These are phyloP conservation scores for Bombus consobrinus DNA, from an alignment of 1,140 invertebrate species.

Conservation along the genomic window DNA sequence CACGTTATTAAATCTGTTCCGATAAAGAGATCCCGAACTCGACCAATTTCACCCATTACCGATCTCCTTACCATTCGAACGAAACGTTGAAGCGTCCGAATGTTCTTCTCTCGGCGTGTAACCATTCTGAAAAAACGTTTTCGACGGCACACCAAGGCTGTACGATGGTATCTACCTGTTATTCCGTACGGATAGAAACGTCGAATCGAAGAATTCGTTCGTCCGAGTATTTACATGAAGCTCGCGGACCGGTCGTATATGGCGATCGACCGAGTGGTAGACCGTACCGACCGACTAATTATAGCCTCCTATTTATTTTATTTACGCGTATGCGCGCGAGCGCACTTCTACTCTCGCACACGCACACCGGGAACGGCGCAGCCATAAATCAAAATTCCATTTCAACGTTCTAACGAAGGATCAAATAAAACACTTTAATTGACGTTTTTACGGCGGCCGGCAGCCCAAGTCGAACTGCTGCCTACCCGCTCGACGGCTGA, in stretches of 20 bases:
- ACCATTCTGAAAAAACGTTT: too few relatives aligned
- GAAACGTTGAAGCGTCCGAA: too few relatives aligned
- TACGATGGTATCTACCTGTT: neutral
- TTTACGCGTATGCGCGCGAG: constrained; percentile 74
- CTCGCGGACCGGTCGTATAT: constrained; percentile 64
- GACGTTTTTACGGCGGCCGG: constrained; percentile 83
- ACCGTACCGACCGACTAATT: constrained; percentile 76
- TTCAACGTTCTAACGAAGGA: constrained; percentile 84
- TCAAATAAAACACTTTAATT: constrained; percentile 84
- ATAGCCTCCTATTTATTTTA: constrained; percentile 82
- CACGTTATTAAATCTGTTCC: constrained; percentile 18
- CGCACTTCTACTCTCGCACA: constrained; percentile 61
- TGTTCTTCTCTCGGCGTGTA: too few relatives aligned
- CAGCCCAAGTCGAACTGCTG: constrained; percentile 80
- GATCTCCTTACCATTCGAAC: neutral
- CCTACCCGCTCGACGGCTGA: constrained; percentile 71
- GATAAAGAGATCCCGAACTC: constrained; percentile 15
- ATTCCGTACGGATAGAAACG: neutral
- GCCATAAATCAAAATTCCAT: constrained; percentile 83
- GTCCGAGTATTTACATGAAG: constrained; percentile 37
- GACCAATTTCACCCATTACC: neutral
- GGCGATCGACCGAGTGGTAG: constrained; percentile 54
- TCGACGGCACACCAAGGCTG: too few relatives aligned
- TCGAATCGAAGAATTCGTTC: constrained; percentile 51
- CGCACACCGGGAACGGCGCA: constrained; percentile 54